phyloP scores from a whole-genome alignment of 2,113 vertebrate genomes.

The Rutilus rutilus region DNA sequence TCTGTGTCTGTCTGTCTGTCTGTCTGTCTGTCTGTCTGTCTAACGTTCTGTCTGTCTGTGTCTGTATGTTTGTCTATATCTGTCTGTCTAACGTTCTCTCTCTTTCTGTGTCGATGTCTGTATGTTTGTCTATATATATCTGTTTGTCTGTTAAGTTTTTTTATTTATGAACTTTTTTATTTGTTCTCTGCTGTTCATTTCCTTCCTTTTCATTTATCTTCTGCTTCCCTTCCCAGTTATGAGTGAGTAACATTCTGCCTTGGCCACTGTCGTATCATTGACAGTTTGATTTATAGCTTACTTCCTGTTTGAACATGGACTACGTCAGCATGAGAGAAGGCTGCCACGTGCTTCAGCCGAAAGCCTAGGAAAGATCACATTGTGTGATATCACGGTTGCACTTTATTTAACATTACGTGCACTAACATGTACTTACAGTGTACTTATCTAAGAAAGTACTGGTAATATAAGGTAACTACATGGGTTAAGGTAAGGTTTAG shows the following conservation, averaged over 20 bases:
- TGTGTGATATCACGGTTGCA: background rate
- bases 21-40: too few relatives aligned
- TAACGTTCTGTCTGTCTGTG: too few relatives aligned
- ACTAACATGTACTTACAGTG: too few relatives aligned
- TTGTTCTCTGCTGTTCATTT: background rate
- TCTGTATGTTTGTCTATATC: background rate
- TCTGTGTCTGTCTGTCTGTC: background rate
- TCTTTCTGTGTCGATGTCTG: too few relatives aligned
- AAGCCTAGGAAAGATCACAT: background rate
- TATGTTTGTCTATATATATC: background rate
- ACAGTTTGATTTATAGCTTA: slow-evolving; percentile 52
- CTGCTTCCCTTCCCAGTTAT: background rate
- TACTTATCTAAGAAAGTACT: too few relatives aligned
- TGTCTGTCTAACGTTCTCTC: too few relatives aligned
- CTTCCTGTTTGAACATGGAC: slow-evolving; percentile 49
- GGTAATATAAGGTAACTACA: too few relatives aligned
- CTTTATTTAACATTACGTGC: too few relatives aligned
- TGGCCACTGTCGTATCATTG: slow-evolving; percentile 21
- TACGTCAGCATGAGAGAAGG: slow-evolving; percentile 3
- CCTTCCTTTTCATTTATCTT: background rate
- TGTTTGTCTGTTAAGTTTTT: background rate
- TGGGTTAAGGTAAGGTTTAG: too few relatives aligned
- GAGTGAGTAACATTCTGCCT: slow-evolving; percentile 16
- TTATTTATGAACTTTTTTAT: background rate
- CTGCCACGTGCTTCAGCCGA: background rate